Percentiles rank a stretch among this genome's conserved stretches.
Conservation (phyloP, 2,113 vertebrate species). For the Elephas maximus region DNA sequence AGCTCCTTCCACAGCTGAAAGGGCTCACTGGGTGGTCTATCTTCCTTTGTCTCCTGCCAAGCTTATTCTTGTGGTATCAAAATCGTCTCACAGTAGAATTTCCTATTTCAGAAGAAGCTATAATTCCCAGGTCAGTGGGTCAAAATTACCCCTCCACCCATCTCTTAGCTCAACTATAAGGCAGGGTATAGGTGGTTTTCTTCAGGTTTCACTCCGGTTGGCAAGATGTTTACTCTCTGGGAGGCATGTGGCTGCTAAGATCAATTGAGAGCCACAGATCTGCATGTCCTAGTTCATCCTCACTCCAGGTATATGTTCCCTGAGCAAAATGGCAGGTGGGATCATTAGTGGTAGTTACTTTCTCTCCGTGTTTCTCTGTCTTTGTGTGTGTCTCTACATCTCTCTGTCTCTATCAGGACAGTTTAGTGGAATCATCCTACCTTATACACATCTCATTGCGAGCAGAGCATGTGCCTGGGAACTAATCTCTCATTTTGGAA, state of each 20-base stretch:
- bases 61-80: background rate
- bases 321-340: background rate
- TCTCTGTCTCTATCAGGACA: background rate
- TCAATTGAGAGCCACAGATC: background rate
- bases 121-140: background rate
- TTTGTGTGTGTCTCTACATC: background rate
- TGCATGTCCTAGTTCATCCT: background rate
- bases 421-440: background rate
- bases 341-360: background rate
- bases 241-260: background rate
- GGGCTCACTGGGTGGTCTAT: background rate
- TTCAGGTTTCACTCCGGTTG: background rate
- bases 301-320: background rate
- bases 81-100: background rate
- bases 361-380: background rate
- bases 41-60: background rate
- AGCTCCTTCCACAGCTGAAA: no score
- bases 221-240: background rate
- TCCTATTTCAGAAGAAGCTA: background rate
- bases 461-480: background rate
- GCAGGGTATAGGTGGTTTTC: background rate
- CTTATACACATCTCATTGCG: background rate
- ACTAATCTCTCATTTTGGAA: background rate
- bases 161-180: background rate
- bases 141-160: fast-evolving